Percentiles rank a stretch among this genome's conserved stretches.
Conservation (phyloP, 2,797 vertebrate species). For the Nothura maculosa region DNA sequence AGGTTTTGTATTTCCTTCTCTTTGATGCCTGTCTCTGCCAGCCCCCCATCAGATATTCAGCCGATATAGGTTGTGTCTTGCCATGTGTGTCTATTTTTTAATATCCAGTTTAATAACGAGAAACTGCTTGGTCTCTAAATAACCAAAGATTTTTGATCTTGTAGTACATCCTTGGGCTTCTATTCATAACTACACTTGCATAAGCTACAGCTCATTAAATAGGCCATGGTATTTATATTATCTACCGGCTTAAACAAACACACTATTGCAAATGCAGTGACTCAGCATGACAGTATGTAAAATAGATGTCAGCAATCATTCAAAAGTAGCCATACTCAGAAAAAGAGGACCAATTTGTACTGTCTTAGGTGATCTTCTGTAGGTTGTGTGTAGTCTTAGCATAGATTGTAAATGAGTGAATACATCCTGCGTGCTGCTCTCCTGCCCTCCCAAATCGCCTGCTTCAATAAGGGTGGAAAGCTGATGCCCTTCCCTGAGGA, state of each 20-base stretch:
- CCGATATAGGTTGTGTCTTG: neutral
- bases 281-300: neutral
- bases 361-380: neutral
- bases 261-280: neutral
- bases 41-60: neutral
- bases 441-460: neutral
- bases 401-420: neutral
- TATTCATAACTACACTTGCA: neutral
- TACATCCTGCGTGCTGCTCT: neutral
- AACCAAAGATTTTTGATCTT: neutral
- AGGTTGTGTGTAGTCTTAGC: neutral
- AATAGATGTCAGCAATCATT: neutral
- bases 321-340: neutral
- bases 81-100: neutral
- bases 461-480: neutral
- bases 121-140: neutral
- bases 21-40: neutral
- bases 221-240: neutral
- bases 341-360: neutral
- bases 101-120: neutral
- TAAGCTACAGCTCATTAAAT: slow-evolving; percentile 1
- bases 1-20: neutral
- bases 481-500: neutral
- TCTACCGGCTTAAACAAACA: neutral
- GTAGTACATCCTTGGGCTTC: neutral